These are phyloP conservation scores for Sebastiscus tertius DNA, from an alignment of 2,797 vertebrate genomes.

Conservation along the genomic window DNA sequence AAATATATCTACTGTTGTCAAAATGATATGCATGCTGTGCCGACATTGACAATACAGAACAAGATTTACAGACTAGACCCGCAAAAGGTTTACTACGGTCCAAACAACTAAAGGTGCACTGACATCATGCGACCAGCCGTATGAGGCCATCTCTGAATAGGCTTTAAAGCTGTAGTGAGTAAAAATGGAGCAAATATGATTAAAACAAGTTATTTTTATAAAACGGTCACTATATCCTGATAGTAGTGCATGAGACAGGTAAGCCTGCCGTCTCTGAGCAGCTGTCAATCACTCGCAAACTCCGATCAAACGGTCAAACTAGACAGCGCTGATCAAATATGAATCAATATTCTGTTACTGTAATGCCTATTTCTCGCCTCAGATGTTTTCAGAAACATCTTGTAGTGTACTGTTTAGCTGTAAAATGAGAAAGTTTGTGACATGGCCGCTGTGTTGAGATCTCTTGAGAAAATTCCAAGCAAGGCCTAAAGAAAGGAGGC, in stretches of 20 bases:
- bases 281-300: too few species aligned
- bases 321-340: too few species aligned
- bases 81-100: background rate
- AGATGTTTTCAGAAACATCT: fast-evolving
- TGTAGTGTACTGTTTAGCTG: too few species aligned
- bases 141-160: background rate
- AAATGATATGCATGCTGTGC: background rate
- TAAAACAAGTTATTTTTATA: too few species aligned
- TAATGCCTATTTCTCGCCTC: fast-evolving
- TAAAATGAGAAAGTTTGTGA: too few species aligned
- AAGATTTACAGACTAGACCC: background rate
- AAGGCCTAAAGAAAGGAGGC: too few species aligned
- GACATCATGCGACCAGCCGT: background rate
- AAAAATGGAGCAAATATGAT: too few species aligned
- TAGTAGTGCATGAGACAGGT: too few species aligned
- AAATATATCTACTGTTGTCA: background rate
- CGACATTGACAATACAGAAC: background rate
- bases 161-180: fast-evolving
- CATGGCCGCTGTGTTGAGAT: fast-evolving
- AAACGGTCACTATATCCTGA: too few species aligned
- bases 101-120: background rate
- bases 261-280: too few species aligned
- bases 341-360: too few species aligned
- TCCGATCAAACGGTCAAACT: too few species aligned
- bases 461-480: fast-evolving